Conservation (phyloP, 2,888 invertebrate genomes). For the Drosophila macrospina region DNA sequence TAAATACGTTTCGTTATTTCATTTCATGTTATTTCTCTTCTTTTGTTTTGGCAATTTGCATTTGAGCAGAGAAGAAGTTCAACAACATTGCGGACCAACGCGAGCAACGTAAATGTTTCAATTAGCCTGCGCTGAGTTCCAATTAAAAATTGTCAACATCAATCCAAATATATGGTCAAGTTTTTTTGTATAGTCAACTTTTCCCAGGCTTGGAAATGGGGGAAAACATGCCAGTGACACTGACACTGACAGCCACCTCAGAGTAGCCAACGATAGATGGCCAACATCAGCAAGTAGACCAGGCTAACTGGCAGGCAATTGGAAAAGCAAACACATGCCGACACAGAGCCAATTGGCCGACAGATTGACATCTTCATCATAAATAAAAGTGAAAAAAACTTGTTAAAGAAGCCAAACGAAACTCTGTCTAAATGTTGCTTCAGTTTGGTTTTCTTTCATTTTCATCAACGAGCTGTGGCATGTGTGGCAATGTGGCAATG, state of each 20-base stretch:
- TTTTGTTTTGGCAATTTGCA: slow-evolving; percentile 55
- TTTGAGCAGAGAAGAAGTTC: slow-evolving; percentile 58
- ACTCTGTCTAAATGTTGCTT: slow-evolving; percentile 45
- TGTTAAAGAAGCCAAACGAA: slow-evolving; percentile 39
- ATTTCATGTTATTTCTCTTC: background rate
- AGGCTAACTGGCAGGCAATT: slow-evolving; percentile 53
- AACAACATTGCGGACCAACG: slow-evolving; percentile 47
- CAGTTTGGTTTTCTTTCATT: too few relatives aligned
- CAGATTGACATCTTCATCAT: slow-evolving; percentile 83
- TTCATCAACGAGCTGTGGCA: slow-evolving; percentile 4
- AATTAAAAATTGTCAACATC: slow-evolving; percentile 53
- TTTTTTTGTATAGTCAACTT: slow-evolving; percentile 47
- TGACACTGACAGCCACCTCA: slow-evolving; percentile 66
- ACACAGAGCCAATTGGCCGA: slow-evolving; percentile 51
- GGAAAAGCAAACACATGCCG: slow-evolving; percentile 75
- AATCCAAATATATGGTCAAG: slow-evolving; percentile 32
- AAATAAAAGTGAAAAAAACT: slow-evolving; percentile 82
- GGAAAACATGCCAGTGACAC: slow-evolving; percentile 60
- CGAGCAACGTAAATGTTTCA: slow-evolving; percentile 19
- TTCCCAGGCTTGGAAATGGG: slow-evolving; percentile 63
- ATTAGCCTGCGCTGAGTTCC: slow-evolving; percentile 38
- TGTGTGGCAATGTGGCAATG: slow-evolving; percentile 64
- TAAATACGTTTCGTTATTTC: slow-evolving; percentile 45
- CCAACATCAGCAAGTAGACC: slow-evolving; percentile 44
- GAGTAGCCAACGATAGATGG: slow-evolving; percentile 14